phyloP scores from a whole-genome alignment of 1,140 invertebrate species.

The Lordiphosa clarofinis region DNA sequence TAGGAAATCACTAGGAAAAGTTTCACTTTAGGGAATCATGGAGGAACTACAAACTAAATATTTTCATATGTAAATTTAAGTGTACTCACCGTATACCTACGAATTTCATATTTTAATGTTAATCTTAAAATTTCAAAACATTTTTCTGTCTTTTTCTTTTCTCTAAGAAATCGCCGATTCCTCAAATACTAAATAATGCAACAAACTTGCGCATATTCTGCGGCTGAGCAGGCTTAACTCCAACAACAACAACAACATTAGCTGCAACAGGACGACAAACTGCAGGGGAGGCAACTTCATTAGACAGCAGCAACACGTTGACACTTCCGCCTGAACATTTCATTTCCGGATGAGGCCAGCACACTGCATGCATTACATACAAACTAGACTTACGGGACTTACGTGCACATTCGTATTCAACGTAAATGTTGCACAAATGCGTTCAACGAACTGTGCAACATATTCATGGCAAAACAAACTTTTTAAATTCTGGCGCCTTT shows the following conservation, averaged over 20 bases:
- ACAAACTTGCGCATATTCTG: conserved; percentile 58
- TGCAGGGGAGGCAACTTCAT: conserved; percentile 38
- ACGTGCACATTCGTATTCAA: conserved; percentile 21
- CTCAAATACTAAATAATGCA: conserved; percentile 41
- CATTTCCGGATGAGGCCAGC: conserved; percentile 40
- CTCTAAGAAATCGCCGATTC: conserved; percentile 1
- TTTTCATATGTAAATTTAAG: too few species aligned
- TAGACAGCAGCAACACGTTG: conserved; percentile 56
- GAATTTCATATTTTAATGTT: too few species aligned
- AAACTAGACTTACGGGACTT: conserved; percentile 36
- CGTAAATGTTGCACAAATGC: background rate
- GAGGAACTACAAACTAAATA: too few species aligned
- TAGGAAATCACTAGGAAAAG: too few species aligned
- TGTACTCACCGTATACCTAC: too few species aligned
- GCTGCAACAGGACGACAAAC: background rate
- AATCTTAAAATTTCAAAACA: too few species aligned
- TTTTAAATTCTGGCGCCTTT: conserved; percentile 1
- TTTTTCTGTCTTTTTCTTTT: too few species aligned
- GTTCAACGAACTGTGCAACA: background rate
- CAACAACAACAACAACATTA: conserved; percentile 3
- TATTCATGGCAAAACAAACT: background rate
- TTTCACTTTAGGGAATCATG: too few species aligned
- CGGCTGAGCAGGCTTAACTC: conserved; percentile 30
- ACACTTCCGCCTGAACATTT: conserved; percentile 37
- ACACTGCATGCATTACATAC: conserved; percentile 30